A percentile compares a stretch with the other conserved stretches of the same genome.
Evolutionary conservation across 2,888 invertebrate genomes (phyloP).

Genomic region (Ennomos fuscantarius): DNA sequence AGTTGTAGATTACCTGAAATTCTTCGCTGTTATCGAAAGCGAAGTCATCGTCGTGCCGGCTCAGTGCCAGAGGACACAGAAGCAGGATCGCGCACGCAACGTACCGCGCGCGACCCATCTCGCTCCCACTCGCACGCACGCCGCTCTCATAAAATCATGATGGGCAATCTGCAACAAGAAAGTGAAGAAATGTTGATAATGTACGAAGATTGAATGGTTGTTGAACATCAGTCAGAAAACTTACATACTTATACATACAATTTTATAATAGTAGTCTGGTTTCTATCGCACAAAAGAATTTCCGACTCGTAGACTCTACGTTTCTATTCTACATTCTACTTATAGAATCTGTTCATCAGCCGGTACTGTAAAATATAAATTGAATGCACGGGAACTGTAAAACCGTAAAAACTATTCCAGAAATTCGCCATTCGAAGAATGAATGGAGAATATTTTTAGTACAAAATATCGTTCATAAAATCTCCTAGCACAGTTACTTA

Average conservation of each 20-base stretch:
- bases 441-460: slow-evolving; percentile 30
- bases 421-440: slow-evolving; percentile 28
- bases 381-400: slow-evolving; percentile 29
- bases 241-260: no score
- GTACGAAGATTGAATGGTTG: no score
- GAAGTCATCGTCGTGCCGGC: slow-evolving; percentile 80
- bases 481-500: slow-evolving; percentile 21
- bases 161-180: slow-evolving; percentile 68
- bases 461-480: slow-evolving; percentile 27
- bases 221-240: no score
- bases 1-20: slow-evolving; percentile 65
- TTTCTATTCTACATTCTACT: neutral
- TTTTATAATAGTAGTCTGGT: no score
- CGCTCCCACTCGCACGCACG: slow-evolving; percentile 39
- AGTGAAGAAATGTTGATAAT: slow-evolving; percentile 16
- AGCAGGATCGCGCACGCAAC: slow-evolving; percentile 70
- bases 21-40: slow-evolving; percentile 81
- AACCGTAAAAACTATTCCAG: slow-evolving; percentile 29
- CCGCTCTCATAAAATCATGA: slow-evolving; percentile 75
- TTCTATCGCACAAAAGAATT: no score
- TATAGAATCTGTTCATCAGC: slow-evolving; percentile 2
- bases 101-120: slow-evolving; percentile 68
- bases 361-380: slow-evolving; percentile 20
- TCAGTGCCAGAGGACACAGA: slow-evolving; percentile 74
- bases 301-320: no score